Percentiles rank a stretch among this genome's conserved stretches.
These are phyloP conservation scores for Trichonephila clavata DNA, from an alignment of 1,140 invertebrate genomes.

Conservation along the genomic window DNA sequence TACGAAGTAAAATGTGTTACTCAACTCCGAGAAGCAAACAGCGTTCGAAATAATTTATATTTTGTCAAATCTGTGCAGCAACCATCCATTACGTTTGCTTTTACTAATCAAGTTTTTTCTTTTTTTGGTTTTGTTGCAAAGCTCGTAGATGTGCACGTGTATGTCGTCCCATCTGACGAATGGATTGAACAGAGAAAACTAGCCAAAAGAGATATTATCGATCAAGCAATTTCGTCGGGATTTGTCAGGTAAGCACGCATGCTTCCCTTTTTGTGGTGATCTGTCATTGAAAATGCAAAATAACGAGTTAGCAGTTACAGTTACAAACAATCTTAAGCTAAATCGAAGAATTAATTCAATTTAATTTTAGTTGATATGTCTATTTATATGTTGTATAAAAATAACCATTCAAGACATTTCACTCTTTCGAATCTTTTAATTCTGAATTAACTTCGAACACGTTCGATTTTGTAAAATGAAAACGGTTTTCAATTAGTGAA, in stretches of 20 bases:
- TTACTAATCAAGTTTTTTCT: constrained; percentile 15
- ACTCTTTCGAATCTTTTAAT: no score
- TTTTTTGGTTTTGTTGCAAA: constrained; percentile 68
- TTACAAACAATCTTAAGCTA: no score
- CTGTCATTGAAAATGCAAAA: background rate
- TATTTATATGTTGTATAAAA: no score
- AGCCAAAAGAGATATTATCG: constrained; percentile 80
- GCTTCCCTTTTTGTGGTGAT: background rate
- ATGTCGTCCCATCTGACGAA: constrained; percentile 80
- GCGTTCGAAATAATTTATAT: background rate
- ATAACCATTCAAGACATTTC: no score
- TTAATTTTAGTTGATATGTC: no score
- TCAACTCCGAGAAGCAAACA: background rate
- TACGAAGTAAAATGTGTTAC: background rate
- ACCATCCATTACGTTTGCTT: background rate
- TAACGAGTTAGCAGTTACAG: no score
- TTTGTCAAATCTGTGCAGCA: background rate
- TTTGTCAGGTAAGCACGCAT: constrained; percentile 80
- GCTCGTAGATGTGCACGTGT: constrained; percentile 82
- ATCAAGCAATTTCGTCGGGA: constrained; percentile 81
- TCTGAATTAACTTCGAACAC: no score
- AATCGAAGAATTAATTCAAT: no score
- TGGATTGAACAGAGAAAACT: constrained; percentile 81
- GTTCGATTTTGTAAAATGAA: no score
- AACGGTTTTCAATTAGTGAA: no score